Conservation (phyloP, 2,888 invertebrate genomes). For the Melangyna quadrimaculata region DNA sequence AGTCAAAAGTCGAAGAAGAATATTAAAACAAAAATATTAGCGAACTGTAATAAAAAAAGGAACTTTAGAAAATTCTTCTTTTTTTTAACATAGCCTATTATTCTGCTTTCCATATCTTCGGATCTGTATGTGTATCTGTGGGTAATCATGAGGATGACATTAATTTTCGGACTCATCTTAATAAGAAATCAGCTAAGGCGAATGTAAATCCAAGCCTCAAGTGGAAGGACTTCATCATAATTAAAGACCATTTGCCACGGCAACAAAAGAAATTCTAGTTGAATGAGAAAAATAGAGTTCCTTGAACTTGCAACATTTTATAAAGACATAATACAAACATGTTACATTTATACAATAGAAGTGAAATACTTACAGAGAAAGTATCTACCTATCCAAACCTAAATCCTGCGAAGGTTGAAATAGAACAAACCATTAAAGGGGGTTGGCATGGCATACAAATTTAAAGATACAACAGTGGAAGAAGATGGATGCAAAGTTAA, state of each 20-base stretch:
- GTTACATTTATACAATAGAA: slow-evolving; percentile 42
- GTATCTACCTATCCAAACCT: slow-evolving; percentile 3
- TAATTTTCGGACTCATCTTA: not conserved
- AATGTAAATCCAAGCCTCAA: not conserved
- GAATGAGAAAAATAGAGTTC: slow-evolving; percentile 15
- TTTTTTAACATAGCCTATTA: not conserved
- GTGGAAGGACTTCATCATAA: not conserved
- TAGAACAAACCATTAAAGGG: not conserved
- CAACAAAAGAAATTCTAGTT: slow-evolving; percentile 19
- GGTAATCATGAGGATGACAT: not conserved
- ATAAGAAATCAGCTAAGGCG: not conserved
- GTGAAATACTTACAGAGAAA: slow-evolving; percentile 16
- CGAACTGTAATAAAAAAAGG: slow-evolving; percentile 13
- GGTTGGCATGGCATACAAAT: slow-evolving; percentile 16
- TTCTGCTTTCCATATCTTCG: not conserved
- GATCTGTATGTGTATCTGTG: not conserved
- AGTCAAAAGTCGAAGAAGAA: slow-evolving; percentile 17
- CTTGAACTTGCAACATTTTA: slow-evolving; percentile 42
- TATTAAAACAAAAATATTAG: slow-evolving; percentile 34
- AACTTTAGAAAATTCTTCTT: not conserved
- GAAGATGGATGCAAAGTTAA: slow-evolving; percentile 20
- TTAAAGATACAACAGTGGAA: not conserved
- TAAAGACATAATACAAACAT: slow-evolving; percentile 41
- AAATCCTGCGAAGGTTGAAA: slow-evolving; percentile 16
- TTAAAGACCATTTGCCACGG: not conserved